These are phyloP conservation scores for Meiosimyza platycephala DNA, from an alignment of 2,888 invertebrate species.

Conservation along the genomic window DNA sequence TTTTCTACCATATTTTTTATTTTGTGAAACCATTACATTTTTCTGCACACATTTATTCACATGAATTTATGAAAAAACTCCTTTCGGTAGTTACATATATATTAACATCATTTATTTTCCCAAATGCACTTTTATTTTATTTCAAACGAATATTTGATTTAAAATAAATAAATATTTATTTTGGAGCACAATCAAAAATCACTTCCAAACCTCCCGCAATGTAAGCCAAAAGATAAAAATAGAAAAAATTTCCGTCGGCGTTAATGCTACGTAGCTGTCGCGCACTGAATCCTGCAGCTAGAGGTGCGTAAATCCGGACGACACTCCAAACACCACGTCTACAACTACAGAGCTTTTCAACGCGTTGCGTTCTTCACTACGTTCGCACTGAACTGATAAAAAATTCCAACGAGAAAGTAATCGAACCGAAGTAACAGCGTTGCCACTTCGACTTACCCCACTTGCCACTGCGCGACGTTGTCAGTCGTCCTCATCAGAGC, in stretches of 20 bases:
- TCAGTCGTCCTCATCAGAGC: background rate
- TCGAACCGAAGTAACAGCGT: conserved; percentile 27
- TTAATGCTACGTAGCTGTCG: background rate
- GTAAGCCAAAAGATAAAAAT: no score
- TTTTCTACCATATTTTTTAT: no score
- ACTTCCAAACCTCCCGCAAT: no score
- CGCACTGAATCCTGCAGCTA: conserved; percentile 14
- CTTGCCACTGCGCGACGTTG: background rate
- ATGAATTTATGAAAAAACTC: no score
- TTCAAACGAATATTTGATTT: no score
- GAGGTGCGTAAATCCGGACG: conserved; percentile 10
- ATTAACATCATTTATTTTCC: no score
- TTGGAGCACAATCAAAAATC: no score
- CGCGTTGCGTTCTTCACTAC: conserved; percentile 49
- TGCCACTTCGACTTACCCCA: background rate
- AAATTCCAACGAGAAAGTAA: conserved; percentile 43
- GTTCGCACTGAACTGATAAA: conserved; percentile 57
- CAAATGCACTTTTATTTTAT: no score
- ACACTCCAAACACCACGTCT: conserved; percentile 8
- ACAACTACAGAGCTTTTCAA: conserved; percentile 10
- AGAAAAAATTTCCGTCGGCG: background rate
- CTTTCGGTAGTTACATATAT: no score
- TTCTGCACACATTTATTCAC: no score
- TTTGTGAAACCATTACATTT: no score
- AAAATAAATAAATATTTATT: no score